phyloP scores from a whole-genome alignment of 2,888 invertebrate genomes.

The Drosophila anceps region DNA sequence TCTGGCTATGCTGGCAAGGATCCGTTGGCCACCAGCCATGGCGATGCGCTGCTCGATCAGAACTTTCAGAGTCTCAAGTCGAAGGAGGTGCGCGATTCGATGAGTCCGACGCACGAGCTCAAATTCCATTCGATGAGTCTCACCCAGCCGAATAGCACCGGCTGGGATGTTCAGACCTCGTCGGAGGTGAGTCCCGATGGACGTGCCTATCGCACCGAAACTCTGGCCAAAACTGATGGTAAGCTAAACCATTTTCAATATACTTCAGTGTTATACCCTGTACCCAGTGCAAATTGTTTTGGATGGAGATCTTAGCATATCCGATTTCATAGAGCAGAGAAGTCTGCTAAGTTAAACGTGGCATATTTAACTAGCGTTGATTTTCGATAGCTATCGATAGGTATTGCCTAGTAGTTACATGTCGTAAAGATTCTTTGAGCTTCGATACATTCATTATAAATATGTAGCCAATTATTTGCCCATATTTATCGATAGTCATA shows the following conservation, averaged over 20 bases:
- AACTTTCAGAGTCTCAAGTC: conserved; percentile 92
- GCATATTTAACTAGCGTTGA: neutral
- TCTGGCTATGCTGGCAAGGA: conserved; percentile 85
- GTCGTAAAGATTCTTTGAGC: too few species aligned
- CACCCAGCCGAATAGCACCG: conserved; percentile 86
- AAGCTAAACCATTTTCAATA: conserved; percentile 33
- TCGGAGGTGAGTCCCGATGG: conserved; percentile 89
- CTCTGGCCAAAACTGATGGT: conserved; percentile 89
- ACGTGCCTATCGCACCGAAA: conserved; percentile 87
- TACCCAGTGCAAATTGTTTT: neutral
- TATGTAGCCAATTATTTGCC: too few species aligned
- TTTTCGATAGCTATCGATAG: neutral
- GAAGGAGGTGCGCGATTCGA: conserved; percentile 92
- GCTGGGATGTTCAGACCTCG: conserved; percentile 89
- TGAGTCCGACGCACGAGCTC: conserved; percentile 88
- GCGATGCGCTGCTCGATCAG: conserved; percentile 91
- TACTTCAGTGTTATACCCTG: neutral
- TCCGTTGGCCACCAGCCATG: conserved; percentile 87
- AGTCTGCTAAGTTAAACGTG: too few species aligned
- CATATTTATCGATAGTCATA: neutral
- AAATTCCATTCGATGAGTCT: conserved; percentile 82
- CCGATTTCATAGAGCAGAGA: too few species aligned
- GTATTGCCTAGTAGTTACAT: too few species aligned
- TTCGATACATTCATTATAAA: too few species aligned
- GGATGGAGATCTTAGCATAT: too few species aligned